Conservation (phyloP, 2,888 invertebrate genomes). For the Rhagonycha lutea region DNA sequence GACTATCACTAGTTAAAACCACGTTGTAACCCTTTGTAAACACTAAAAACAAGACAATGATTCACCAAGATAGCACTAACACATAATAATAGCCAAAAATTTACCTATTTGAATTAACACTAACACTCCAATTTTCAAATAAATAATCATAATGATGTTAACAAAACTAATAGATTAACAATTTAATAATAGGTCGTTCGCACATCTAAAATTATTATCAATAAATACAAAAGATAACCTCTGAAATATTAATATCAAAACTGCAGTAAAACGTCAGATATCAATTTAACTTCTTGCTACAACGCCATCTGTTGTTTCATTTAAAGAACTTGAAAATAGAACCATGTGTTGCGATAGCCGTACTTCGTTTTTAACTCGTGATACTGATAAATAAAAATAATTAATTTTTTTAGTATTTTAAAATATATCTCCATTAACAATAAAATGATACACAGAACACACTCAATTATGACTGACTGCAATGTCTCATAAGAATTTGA, state of each 20-base stretch:
- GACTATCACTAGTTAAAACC: constrained; percentile 64
- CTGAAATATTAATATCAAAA: background rate
- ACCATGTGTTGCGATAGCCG: too few species aligned
- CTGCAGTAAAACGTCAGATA: background rate
- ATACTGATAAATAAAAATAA: too few species aligned
- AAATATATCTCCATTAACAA: too few species aligned
- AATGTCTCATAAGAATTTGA: too few species aligned
- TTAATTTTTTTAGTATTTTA: too few species aligned
- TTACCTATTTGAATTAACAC: background rate
- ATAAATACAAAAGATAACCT: background rate
- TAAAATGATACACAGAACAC: too few species aligned
- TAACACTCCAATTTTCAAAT: background rate
- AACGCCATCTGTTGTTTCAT: background rate
- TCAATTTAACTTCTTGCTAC: too few species aligned
- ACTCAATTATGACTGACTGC: too few species aligned
- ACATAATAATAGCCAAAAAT: background rate
- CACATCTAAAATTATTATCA: background rate
- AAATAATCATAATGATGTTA: background rate
- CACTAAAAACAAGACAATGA: background rate
- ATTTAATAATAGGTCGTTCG: background rate
- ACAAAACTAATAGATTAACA: background rate
- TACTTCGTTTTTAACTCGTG: too few species aligned
- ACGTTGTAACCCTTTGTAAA: constrained; percentile 50
- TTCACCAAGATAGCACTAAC: background rate
- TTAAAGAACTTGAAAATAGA: too few species aligned